Conservation (phyloP, 1,140 invertebrate species). For the Lordiphosa collinella region DNA sequence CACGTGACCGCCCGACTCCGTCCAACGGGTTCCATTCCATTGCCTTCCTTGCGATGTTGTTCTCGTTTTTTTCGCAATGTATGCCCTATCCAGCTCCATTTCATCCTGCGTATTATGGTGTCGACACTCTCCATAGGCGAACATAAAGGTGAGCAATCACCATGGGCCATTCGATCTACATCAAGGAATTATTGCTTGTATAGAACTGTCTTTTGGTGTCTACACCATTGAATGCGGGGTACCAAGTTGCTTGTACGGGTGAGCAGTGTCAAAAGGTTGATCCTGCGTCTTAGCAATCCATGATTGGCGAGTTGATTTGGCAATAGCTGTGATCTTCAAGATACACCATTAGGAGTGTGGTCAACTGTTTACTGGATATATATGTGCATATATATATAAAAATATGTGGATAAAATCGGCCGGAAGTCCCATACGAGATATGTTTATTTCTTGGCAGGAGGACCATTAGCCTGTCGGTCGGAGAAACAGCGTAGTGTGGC, state of each 20-base stretch:
- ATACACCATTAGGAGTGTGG: background rate
- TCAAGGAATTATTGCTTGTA: too few species aligned
- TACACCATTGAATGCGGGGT: slow-evolving; percentile 1
- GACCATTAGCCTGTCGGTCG: slow-evolving; percentile 57
- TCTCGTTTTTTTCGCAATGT: too few species aligned
- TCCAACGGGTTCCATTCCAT: too few species aligned
- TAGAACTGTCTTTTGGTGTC: background rate
- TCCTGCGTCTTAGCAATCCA: background rate
- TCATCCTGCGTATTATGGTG: too few species aligned
- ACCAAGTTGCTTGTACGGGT: background rate
- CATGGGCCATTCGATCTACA: background rate
- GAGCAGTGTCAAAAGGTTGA: background rate
- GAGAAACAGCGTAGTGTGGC: slow-evolving; percentile 65
- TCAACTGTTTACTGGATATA: too few species aligned
- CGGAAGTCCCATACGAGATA: slow-evolving; percentile 59
- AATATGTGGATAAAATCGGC: slow-evolving; percentile 15
- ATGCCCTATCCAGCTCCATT: too few species aligned
- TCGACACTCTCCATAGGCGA: too few species aligned
- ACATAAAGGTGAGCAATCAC: background rate
- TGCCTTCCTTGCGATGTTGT: too few species aligned
- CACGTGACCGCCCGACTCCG: too few species aligned
- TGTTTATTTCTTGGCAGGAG: slow-evolving; percentile 25
- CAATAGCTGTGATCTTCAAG: background rate
- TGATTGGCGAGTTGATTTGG: background rate
- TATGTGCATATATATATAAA: too few species aligned